Base-by-base conservation (phyloP, 2,113 vertebrate genomes). In the Brachyistius frenatus region DNA sequence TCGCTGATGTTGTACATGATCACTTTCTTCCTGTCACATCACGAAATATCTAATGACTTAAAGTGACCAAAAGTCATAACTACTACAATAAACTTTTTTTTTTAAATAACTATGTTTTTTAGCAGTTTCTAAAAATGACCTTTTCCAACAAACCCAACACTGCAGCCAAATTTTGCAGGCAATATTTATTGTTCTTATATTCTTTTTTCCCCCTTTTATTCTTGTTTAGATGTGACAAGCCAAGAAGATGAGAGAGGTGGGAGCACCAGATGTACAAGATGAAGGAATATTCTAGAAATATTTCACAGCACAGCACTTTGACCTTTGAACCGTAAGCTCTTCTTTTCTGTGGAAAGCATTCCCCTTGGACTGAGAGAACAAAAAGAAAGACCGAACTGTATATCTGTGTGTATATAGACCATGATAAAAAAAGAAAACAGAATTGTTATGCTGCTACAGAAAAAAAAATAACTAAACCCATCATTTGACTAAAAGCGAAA, bases 221-320 rank as follows among this genome's bases (percentile, higher is more conserved):
- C 10, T 60, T 64, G 33, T 81, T 39, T 23, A 99, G 98, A 96
- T 99, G 98, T 96, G 97, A 99, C 93, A 97, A 97, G 93, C 98
- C 98, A 0, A 95, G 98, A 92, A 97, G 98, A 96, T 99, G 97
- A 99, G 94, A 93, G 85, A 91, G 84, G 79, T 69, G 62, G 89
- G 85, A 89, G 88, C 89, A 90, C 67, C 89, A 87, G 86, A 87
- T 87, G 85, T 81, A 86, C 88, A 93, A 89, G 93, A 96, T 97
- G 96, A 98, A 98, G 97, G 96, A 93, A 96, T 96, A 95, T 94
- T 90, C 76, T 88, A 78, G 69, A 85, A 66, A 93, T 91, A 93
- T 91, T 91, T 96, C 91, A 86, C 94, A 94, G 95, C 96, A 97
- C 96, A 97, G 97, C 98, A 98, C 97, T 99, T 98, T 98, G 95